phyloP scores from a whole-genome alignment of 92 coral and sea anemone genomes.

The Micromussa lordhowensis region DNA sequence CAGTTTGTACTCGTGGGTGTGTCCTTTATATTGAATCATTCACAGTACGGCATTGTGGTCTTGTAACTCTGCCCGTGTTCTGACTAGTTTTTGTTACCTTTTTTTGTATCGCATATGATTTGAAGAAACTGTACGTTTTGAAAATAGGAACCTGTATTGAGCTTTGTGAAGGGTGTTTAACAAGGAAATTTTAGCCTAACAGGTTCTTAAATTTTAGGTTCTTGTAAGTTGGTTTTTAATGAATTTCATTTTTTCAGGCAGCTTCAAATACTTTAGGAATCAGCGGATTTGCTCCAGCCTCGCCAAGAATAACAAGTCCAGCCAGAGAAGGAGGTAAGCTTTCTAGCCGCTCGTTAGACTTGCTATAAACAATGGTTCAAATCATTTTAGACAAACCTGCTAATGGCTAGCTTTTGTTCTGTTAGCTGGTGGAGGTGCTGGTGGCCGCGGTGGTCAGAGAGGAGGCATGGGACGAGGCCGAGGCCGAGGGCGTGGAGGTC shows the following conservation, averaged over 20 bases:
- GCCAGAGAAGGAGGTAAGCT: conserved; percentile 89
- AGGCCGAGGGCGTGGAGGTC: conserved; percentile 91
- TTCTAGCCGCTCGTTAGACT: neutral
- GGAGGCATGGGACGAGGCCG: conserved; percentile 96
- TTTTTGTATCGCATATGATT: too few species aligned
- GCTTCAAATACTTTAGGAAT: conserved; percentile 82
- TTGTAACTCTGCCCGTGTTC: too few species aligned
- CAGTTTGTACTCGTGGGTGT: too few species aligned
- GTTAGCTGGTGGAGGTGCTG: conserved; percentile 73
- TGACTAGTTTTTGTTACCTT: too few species aligned
- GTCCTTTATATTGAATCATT: too few species aligned
- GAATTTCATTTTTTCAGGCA: conserved; percentile 47
- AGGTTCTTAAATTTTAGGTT: too few species aligned
- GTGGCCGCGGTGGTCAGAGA: conserved; percentile 74
- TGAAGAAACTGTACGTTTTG: too few species aligned
- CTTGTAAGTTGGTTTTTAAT: too few species aligned
- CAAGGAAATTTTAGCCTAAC: too few species aligned
- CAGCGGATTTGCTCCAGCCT: conserved; percentile 95
- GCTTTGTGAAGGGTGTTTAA: too few species aligned
- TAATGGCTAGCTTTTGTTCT: neutral
- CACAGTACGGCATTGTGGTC: too few species aligned
- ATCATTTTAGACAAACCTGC: neutral
- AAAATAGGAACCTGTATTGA: too few species aligned
- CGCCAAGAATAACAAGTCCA: conserved; percentile 96
- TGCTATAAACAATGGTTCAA: neutral